Evolutionary conservation across 2,113 vertebrate species (phyloP).

Genomic region (Elanoides forficatus): DNA sequence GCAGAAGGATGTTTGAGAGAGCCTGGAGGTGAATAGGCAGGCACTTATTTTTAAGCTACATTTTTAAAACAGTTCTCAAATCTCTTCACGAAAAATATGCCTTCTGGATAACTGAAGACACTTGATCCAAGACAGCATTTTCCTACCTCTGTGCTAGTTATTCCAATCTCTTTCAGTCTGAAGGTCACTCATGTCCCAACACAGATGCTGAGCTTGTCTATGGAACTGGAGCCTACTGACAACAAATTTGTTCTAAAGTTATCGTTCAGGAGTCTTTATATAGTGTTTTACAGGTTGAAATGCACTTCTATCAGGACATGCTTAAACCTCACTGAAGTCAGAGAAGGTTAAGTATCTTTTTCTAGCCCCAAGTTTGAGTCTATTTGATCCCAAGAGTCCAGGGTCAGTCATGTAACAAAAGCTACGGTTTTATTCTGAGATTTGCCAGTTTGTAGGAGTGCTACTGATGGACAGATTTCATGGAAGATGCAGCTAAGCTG

Average conservation of each 20-base stretch:
- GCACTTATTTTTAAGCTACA: slow-evolving; percentile 48
- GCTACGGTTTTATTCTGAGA: not conserved
- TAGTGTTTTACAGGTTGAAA: not conserved
- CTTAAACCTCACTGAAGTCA: not conserved
- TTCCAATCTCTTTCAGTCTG: not conserved
- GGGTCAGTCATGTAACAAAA: not conserved
- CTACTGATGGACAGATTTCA: not conserved
- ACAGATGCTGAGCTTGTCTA: not conserved
- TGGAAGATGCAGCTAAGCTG: not conserved
- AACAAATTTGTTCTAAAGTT: not conserved
- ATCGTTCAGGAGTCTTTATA: not conserved
- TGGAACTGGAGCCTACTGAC: not conserved
- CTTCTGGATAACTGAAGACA: not conserved
- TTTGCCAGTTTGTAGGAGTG: not conserved
- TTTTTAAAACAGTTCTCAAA: not conserved
- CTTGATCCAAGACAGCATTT: not conserved
- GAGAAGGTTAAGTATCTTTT: not conserved
- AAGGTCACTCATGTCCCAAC: not conserved
- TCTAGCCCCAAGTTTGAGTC: not conserved
- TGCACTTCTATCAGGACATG: not conserved
- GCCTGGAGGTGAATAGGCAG: not conserved
- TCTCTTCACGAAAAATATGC: not conserved
- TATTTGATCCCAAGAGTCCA: not conserved
- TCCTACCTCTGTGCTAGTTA: not conserved
- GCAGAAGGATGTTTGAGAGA: not conserved